These are phyloP conservation scores for Xerus rutilus DNA, from an alignment of 2,797 vertebrate genomes.

Conservation along the genomic window DNA sequence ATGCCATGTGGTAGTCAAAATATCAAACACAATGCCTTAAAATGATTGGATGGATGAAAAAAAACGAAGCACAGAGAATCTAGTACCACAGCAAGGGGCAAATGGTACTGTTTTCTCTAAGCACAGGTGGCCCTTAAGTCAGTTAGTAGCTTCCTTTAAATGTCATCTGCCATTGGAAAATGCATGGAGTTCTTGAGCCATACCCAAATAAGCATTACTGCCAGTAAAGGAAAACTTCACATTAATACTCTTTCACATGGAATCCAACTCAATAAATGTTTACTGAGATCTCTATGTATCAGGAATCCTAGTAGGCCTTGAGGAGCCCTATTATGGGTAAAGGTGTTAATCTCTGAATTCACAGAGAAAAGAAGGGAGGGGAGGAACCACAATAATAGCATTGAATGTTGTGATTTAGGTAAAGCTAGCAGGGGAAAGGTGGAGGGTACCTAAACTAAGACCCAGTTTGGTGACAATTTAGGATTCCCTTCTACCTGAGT, in stretches of 20 bases:
- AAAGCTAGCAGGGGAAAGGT: not conserved
- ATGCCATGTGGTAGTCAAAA: not conserved
- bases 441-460: not conserved
- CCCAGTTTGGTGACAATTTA: not conserved
- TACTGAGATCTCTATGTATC: not conserved
- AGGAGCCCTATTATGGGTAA: not conserved
- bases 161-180: not conserved
- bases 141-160: not conserved
- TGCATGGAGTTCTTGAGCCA: not conserved
- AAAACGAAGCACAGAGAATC: not conserved
- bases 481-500: not conserved
- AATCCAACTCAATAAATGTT: not conserved
- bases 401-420: not conserved
- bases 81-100: not conserved
- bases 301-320: not conserved
- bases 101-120: not conserved
- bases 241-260: not conserved
- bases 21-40: not conserved
- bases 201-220: not conserved
- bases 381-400: not conserved
- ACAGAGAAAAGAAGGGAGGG: not conserved
- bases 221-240: not conserved
- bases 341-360: not conserved
- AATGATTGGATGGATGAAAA: not conserved
- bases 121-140: not conserved